Evolutionary conservation across 2,888 invertebrate species (phyloP).

Genomic region (Tiliacea citrago): DNA sequence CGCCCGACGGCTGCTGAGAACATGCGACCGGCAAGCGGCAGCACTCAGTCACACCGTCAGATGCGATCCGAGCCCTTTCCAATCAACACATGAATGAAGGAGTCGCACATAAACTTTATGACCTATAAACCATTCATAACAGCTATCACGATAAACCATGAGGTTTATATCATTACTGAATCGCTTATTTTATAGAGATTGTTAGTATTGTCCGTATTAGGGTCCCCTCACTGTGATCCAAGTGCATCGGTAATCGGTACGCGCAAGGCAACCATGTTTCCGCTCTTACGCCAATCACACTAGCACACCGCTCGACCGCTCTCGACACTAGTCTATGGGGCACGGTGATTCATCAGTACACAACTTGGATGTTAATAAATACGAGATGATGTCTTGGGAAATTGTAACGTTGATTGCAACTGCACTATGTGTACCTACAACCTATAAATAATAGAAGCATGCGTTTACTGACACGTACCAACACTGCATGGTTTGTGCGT

Average conservation of each 20-base stretch:
- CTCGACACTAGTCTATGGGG: conserved; percentile 65
- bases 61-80: conserved; percentile 56
- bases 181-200: conserved; percentile 44
- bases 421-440: conserved; percentile 51
- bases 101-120: conserved; percentile 64
- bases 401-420: conserved; percentile 69
- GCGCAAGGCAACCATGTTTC: conserved; percentile 74
- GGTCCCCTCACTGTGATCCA: conserved; percentile 55
- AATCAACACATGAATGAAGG: conserved; percentile 54
- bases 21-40: conserved; percentile 52
- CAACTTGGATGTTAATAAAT: conserved; percentile 62
- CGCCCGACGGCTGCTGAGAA: conserved; percentile 59
- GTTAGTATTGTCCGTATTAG: conserved; percentile 46
- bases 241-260: conserved; percentile 70
- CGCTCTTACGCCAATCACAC: conserved; percentile 74
- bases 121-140: conserved; percentile 67
- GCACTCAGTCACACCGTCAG: conserved; percentile 41
- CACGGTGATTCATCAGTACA: conserved; percentile 70
- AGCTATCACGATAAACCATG: conserved; percentile 62
- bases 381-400: conserved; percentile 70
- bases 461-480: conserved; percentile 24
- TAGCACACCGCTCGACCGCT: conserved; percentile 64
- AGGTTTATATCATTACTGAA: conserved; percentile 47
- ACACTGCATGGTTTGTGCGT: neutral
- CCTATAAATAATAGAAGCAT: conserved; percentile 27